These are phyloP conservation scores for Tringa solitaria DNA, from an alignment of 2,113 vertebrate genomes.

Conservation along the genomic window DNA sequence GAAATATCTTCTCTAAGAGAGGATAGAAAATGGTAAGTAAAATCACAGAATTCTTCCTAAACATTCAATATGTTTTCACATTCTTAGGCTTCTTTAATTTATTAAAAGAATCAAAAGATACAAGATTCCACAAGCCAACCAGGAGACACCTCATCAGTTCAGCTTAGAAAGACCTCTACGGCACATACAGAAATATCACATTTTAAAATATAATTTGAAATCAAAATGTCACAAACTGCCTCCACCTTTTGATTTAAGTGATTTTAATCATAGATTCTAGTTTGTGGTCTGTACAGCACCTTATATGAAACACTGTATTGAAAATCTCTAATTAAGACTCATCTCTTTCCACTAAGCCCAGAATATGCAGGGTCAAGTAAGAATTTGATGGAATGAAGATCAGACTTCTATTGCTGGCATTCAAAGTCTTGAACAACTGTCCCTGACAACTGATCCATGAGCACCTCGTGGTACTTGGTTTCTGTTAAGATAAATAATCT, in stretches of 20 bases:
- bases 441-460: not conserved
- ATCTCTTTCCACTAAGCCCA: not conserved
- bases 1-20: not conserved
- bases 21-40: not conserved
- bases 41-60: not conserved
- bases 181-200: not conserved
- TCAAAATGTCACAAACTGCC: conserved; percentile 11
- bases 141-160: not conserved
- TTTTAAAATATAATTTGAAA: conserved; percentile 4
- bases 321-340: not conserved
- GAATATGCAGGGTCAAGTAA: not conserved
- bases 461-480: not conserved
- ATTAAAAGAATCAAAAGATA: not conserved
- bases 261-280: not conserved
- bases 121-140: not conserved
- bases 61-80: not conserved
- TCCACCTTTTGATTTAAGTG: not conserved
- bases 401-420: not conserved
- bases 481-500: not conserved
- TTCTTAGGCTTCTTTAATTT: not conserved
- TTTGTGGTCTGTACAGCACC: not conserved
- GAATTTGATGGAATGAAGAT: not conserved
- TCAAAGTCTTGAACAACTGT: not conserved
- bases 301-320: not conserved
- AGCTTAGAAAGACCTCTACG: not conserved